Base-by-base conservation (phyloP, 2,888 invertebrate genomes). In the Chaetogeoica ovagalla region DNA sequence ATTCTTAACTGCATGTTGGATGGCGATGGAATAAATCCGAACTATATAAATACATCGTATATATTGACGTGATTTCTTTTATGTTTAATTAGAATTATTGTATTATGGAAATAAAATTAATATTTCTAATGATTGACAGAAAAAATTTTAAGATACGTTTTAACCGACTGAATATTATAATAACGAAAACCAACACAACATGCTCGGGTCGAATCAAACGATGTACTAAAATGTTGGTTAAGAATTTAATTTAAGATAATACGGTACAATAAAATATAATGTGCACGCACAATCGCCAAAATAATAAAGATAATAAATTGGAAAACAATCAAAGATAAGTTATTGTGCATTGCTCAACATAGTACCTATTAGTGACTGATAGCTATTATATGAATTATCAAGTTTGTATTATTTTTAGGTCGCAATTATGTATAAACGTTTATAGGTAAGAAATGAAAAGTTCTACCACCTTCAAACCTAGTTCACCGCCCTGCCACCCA, bases 251-350 rank as follows among this genome's bases (percentile, higher is more conserved):
- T n/a, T n/a, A n/a, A n/a, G 71, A 39, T 71, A 71, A 52, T 59
- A 39, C 19, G 2, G 39, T 71, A 71, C 59, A 71, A 68, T 69
- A 52, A 69, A 69, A 30, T 69, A 69, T 30, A 69, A 69, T 55
- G 55, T 69, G n/a, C 19, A 59, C 39, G 59, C 71, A 60, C 59
- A 71, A 71, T 71, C 71, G 71, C 71, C 30, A 71, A 71, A 71
- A 71, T 71, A 71, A 60, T 71, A 21, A 71, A 59, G 60, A 60
- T 72, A 60, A 72, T 72, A 72, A 70, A 57, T 55, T 66, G n/a
- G 39, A n/a, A 0, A 65, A 65, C 65, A 65, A 65, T 65, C 19
- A 39, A 68, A 55, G 55, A 60, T 72, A 72, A 60, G 71, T 72
- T 60, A 72, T 72, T 60, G 43, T 72, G 43, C 23, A 69, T 69